phyloP scores from a whole-genome alignment of 1,140 invertebrate genomes.

The Diploscapter pachys region DNA sequence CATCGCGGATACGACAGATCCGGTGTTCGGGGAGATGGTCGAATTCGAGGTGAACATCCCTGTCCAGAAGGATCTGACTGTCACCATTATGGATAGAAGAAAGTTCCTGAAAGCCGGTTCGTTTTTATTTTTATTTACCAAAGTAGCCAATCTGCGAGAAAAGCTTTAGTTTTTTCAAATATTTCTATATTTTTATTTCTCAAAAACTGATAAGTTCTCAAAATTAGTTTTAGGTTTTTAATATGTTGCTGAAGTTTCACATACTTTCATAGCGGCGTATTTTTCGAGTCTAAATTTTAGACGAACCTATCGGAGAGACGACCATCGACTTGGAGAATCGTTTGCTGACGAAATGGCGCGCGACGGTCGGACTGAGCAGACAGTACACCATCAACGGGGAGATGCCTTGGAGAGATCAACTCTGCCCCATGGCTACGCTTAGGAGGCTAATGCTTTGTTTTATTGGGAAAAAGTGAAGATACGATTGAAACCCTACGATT shows the following conservation, averaged over 20 bases:
- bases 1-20: slow-evolving; percentile 43
- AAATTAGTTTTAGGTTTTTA: too few species aligned
- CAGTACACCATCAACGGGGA: slow-evolving; percentile 57
- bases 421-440: slow-evolving; percentile 44
- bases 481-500: not conserved
- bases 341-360: slow-evolving; percentile 61
- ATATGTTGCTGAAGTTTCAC: too few species aligned
- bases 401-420: slow-evolving; percentile 47
- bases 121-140: too few species aligned
- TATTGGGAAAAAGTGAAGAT: not conserved
- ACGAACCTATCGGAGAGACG: slow-evolving; percentile 64
- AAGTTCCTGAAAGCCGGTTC: slow-evolving; percentile 47
- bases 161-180: too few species aligned
- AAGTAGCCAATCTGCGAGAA: too few species aligned
- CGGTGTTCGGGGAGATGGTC: slow-evolving; percentile 56
- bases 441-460: slow-evolving; percentile 4
- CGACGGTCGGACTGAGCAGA: slow-evolving; percentile 61
- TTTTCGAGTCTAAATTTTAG: slow-evolving; percentile 25
- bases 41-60: slow-evolving; percentile 62
- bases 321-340: slow-evolving; percentile 64
- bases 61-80: slow-evolving; percentile 55
- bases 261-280: too few species aligned
- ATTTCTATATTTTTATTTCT: too few species aligned
- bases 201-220: too few species aligned
- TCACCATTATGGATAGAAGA: slow-evolving; percentile 62